Base-by-base conservation (phyloP, 1,140 invertebrate species). In the Dolichoris vasculosae region DNA sequence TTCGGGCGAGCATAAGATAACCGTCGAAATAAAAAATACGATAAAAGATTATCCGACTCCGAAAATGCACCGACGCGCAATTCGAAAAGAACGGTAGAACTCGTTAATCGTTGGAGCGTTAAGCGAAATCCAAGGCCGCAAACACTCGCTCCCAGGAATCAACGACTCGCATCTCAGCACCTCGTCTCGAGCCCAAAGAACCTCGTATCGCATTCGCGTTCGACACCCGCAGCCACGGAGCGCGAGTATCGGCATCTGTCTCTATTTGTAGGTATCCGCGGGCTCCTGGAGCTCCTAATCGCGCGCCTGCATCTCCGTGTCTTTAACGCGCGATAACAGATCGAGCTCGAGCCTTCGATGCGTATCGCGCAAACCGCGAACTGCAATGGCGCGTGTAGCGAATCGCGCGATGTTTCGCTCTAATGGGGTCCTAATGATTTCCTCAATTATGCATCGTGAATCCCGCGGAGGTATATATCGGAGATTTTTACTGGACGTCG, bases 291-390 rank as follows among this genome's bases (percentile, higher is more conserved):
- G 64, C 64, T 15, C n/a, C 38, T 51, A 43, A 83, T 83, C 82
- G 35, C 11, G 30, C 23, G 51, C 15, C 82, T 83, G 63, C 69
- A 83, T 83, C 82, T 83, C 48, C 71, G 71, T 83, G 71, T 83
- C 82, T 75, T 83, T 83, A 46, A 73, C 81, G 81, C 81, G 73
- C 81, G 81, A 43, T 46, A 46, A 73, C 73, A 82, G 81, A 82
- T 82, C 80, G 80, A 48, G 64, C n/a, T 13, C 32, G 23, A 51
- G 23, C 64, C 67, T 9, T 17, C 80, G 80, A 73, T 82, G 67
- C 67, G 32, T 82, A 82, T 67, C 59, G 64, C 55, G 32, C 43
- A 13, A 46, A 7, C 43, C 13, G 13, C 43, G 43, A 13, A 13
- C 6, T 46, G 43, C 43, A 46, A 46, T 46, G 43, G 43, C 43